Conservation (phyloP, 2,888 invertebrate species). For the Drosophila kanekoi region DNA sequence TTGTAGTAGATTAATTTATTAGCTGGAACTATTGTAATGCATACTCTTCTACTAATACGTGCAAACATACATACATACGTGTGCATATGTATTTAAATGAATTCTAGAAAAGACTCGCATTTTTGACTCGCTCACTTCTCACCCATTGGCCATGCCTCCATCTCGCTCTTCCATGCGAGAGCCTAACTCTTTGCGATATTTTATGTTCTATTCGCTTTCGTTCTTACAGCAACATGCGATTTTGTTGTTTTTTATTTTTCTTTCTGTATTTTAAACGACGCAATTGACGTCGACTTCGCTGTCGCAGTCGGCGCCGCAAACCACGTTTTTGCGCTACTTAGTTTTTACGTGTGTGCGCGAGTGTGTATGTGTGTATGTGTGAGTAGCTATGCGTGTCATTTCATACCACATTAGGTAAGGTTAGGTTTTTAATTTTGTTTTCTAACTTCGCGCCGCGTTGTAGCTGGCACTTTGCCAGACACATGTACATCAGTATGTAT, state of each 20-base stretch:
- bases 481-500: not conserved
- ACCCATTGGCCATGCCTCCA: not conserved
- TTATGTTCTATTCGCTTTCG: slow-evolving; percentile 26
- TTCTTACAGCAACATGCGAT: slow-evolving; percentile 39
- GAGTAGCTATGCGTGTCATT: slow-evolving; percentile 49
- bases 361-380: slow-evolving; percentile 25
- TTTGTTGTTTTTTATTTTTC: slow-evolving; percentile 28
- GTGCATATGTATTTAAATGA: not conserved
- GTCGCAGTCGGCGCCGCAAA: slow-evolving; percentile 35
- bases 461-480: slow-evolving; percentile 38
- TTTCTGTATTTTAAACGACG: slow-evolving; percentile 65
- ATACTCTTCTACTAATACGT: not conserved
- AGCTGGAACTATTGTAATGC: slow-evolving; percentile 21
- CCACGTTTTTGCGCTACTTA: slow-evolving; percentile 71
- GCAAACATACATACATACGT: not conserved
- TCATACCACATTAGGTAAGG: slow-evolving; percentile 81
- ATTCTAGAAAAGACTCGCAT: not conserved
- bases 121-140: not conserved
- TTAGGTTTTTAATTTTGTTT: slow-evolving; percentile 79
- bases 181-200: slow-evolving; percentile 20
- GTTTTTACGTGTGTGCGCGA: slow-evolving; percentile 2
- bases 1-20: slow-evolving; percentile 39
- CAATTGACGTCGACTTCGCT: slow-evolving; percentile 57
- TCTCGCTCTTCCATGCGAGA: slow-evolving; percentile 4
- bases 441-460: slow-evolving; percentile 53